A percentile compares a stretch with the other conserved stretches of the same genome.
Evolutionary conservation across 2,888 invertebrate species (phyloP).

Genomic region (Elmis aenea): DNA sequence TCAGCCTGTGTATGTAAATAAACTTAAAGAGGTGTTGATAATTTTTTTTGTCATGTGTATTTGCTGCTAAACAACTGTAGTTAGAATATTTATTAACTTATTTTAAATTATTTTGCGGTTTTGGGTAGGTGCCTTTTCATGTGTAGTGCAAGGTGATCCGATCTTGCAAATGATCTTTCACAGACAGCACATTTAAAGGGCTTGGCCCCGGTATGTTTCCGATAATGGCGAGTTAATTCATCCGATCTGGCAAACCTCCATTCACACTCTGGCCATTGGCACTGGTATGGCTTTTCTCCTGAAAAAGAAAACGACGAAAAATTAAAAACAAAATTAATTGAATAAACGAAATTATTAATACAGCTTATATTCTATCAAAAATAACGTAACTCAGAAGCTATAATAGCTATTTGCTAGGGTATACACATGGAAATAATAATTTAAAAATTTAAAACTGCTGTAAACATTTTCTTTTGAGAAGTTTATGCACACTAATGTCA

Average conservation of each 20-base stretch:
- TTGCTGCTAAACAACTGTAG: no score
- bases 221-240: conserved; percentile 92
- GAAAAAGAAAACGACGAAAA: conserved; percentile 39
- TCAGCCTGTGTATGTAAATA: no score
- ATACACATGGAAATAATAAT: no score
- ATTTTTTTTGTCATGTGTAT: no score
- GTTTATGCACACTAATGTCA: no score
- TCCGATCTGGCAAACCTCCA: conserved; percentile 96
- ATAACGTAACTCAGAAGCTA: no score
- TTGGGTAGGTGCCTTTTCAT: conserved; percentile 96
- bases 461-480: no score
- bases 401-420: no score
- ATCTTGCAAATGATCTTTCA: conserved; percentile 90
- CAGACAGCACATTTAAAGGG: conserved; percentile 96
- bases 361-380: no score
- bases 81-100: no score
- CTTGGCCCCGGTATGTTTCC: conserved; percentile 95
- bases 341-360: conserved; percentile 7
- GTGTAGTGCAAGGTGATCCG: conserved; percentile 92
- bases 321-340: conserved; percentile 7
- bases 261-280: conserved; percentile 97
- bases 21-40: no score
- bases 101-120: conserved; percentile 59
- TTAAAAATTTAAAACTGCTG: no score
- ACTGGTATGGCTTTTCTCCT: conserved; percentile 98